These are phyloP conservation scores for Telmatherina bonti DNA, from an alignment of 2,797 vertebrate genomes.

Conservation along the genomic window DNA sequence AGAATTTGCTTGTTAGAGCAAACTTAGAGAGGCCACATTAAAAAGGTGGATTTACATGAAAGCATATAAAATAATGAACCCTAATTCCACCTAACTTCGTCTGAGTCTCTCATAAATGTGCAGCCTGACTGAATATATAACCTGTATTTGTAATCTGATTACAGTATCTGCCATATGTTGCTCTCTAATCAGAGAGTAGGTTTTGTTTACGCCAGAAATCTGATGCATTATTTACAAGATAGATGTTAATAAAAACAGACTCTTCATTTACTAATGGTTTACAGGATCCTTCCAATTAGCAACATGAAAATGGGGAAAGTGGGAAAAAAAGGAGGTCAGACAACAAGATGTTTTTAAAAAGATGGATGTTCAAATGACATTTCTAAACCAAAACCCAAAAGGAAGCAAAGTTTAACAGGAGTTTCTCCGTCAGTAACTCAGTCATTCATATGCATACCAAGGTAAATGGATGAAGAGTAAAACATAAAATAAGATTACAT, in stretches of 20 bases:
- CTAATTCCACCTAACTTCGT: constrained; percentile 11
- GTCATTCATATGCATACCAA: not conserved
- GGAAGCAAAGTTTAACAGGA: too few species aligned
- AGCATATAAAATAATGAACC: constrained; percentile 14
- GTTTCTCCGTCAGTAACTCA: not conserved
- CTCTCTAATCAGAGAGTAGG: constrained; percentile 79
- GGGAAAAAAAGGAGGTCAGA: constrained; percentile 52
- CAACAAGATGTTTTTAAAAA: constrained; percentile 53
- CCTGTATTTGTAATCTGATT: constrained; percentile 69
- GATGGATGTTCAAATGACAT: constrained; percentile 46
- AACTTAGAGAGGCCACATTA: constrained; percentile 15
- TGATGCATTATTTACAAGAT: constrained; percentile 99
- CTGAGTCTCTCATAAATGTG: not conserved
- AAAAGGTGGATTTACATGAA: constrained; percentile 12
- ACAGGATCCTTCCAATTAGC: constrained; percentile 92
- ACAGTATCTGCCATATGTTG: constrained; percentile 57
- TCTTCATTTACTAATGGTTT: constrained; percentile 99
- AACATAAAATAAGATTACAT: constrained; percentile 67
- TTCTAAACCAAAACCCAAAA: too few species aligned
- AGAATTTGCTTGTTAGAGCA: constrained; percentile 34
- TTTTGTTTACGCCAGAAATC: constrained; percentile 89
- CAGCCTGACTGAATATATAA: constrained; percentile 52
- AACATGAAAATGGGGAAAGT: constrained; percentile 87
- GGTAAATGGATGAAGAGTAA: not conserved
- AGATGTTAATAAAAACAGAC: constrained; percentile 97